Conservation (phyloP, 2,888 invertebrate genomes). For the Onchidella celtica region DNA sequence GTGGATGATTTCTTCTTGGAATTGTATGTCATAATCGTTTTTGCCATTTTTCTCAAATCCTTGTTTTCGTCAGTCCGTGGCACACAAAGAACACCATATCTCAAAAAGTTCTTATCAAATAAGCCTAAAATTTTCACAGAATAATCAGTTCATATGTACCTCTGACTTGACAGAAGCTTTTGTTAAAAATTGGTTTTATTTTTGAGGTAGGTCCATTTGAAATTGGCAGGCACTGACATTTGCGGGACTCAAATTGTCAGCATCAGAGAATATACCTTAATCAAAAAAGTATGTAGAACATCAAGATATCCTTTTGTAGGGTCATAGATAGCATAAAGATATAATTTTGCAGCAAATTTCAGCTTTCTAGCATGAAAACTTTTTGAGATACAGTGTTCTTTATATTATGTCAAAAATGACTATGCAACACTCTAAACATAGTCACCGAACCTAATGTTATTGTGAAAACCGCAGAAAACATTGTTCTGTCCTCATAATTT, state of each 20-base stretch:
- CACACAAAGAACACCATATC: background rate
- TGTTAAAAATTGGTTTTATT: background rate
- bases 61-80: background rate
- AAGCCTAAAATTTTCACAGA: background rate
- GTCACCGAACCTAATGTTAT: background rate
- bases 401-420: background rate
- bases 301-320: background rate
- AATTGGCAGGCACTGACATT: background rate
- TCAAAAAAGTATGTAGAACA: background rate
- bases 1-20: background rate
- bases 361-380: constrained; percentile 1
- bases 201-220: background rate
- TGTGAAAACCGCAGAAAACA: background rate
- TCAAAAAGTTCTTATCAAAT: background rate
- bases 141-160: background rate
- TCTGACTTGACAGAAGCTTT: constrained; percentile 6
- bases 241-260: background rate
- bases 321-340: background rate
- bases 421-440: background rate
- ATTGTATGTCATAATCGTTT: constrained; percentile 9
- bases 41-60: constrained; percentile 8
- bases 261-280: background rate
- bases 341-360: background rate
- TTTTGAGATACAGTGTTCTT: constrained; percentile 7
- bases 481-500: background rate